Percentiles rank a stretch among this genome's conserved stretches.
These are phyloP conservation scores for Dermolepida albohirtum DNA, from an alignment of 2,888 invertebrate species.

Conservation along the genomic window DNA sequence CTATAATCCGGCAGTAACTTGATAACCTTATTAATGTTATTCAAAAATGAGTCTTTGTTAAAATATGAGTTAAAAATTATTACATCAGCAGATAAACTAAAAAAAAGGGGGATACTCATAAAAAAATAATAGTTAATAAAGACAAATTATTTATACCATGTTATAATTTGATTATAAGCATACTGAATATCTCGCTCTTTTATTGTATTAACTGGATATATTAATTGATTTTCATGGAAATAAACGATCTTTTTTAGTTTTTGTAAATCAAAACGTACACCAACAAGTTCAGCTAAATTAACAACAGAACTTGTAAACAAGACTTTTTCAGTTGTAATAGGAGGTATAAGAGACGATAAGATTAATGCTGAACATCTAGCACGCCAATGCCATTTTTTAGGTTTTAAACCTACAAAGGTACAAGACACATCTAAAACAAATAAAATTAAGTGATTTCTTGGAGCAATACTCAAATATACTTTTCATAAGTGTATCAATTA, in stretches of 20 bases:
- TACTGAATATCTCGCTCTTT: constrained; percentile 80
- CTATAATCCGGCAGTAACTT: constrained; percentile 75
- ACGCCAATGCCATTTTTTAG: constrained; percentile 84
- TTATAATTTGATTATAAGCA: constrained; percentile 79
- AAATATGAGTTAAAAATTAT: constrained; percentile 79
- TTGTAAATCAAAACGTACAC: constrained; percentile 73
- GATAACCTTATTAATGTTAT: constrained; percentile 70
- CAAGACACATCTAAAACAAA: constrained; percentile 55
- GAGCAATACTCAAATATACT: constrained; percentile 45
- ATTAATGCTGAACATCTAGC: constrained; percentile 76
- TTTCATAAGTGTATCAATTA: constrained; percentile 68
- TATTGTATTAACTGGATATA: constrained; percentile 75
- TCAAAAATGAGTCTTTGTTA: constrained; percentile 76
- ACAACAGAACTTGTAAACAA: constrained; percentile 78
- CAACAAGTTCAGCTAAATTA: constrained; percentile 77
- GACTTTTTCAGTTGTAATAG: constrained; percentile 67
- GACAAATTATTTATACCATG: constrained; percentile 67
- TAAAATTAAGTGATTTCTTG: constrained; percentile 2
- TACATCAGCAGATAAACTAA: constrained; percentile 75
- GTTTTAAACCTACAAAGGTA: constrained; percentile 70
- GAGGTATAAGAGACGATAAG: constrained; percentile 72
- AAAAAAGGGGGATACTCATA: constrained; percentile 40
- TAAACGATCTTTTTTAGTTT: constrained; percentile 75
- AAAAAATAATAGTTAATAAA: neutral
- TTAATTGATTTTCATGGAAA: constrained; percentile 83